Base-by-base conservation (phyloP, 2,113 vertebrate species). In the Eclectus roratus region DNA sequence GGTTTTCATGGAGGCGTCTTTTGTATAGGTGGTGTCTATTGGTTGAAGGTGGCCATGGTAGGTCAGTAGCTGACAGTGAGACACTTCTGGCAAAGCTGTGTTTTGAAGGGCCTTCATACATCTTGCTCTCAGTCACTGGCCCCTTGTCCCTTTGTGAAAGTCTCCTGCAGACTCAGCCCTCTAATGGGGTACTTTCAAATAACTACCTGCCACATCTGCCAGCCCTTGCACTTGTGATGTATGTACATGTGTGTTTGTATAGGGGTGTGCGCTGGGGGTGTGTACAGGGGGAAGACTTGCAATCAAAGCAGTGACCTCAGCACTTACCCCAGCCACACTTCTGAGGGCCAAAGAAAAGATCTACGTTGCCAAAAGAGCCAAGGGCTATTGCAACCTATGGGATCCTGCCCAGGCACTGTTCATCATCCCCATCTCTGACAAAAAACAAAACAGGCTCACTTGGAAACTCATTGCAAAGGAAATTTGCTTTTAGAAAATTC, bases 171-270 rank as follows among this genome's bases (percentile, higher is more conserved):
- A 58, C 56, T 21, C 35, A 56, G 43, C 8, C n/a, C 4, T 53
- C 4, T 66, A 68, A 46, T 16, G 20, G 25, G 20, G n/a, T 31
- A 28, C n/a, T 19, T 76, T 63, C 49, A 58, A 56, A 87, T 33
- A 58, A n/a, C 49, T 9, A n/a, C 55, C 16, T 76, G 63, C 27
- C 21, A 35, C 2, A 43, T 55, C 63, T 68, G 41, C 31, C 68
- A 74, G 53, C 41, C n/a, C 61, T 69, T 43, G 25, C 7, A 14
- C 11, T 71, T 1, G 1, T 37, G 9, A 10, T 37, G 13, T n/a
- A n/a, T 18, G 24, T 39, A 44, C 1, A 1, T 29, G 28, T 0
- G 16, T 41, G 19, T 1, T 1, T 15, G 7, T 35, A 6, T 12
- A 58, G 37, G 37, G 41, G 21, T 7, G 39, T 46, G 29, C 14